These are phyloP conservation scores for Drosophila serrata DNA, from an alignment of 1,140 invertebrate species.

Conservation along the genomic window DNA sequence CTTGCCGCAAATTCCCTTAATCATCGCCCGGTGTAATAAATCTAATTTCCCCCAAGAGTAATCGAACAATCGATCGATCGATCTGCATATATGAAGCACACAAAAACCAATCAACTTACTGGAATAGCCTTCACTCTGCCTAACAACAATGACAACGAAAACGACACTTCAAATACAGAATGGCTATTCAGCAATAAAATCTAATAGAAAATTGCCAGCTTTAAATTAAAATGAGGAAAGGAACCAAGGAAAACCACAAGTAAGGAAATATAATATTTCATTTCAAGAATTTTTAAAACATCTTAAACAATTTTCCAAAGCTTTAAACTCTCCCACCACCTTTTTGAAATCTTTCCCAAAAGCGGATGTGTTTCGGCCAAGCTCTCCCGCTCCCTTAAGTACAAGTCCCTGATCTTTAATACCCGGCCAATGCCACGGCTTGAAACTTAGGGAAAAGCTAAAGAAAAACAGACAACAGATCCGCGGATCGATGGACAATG, in stretches of 20 bases:
- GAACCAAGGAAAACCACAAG: no score
- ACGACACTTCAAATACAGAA: neutral
- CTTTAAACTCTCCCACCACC: no score
- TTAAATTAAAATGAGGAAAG: neutral
- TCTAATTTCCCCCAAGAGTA: constrained; percentile 61
- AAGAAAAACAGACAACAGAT: constrained; percentile 38
- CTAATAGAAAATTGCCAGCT: neutral
- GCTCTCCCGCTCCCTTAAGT: neutral
- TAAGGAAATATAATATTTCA: no score
- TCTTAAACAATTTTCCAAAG: no score
- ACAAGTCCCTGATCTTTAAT: constrained; percentile 37
- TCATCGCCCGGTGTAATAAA: constrained; percentile 64
- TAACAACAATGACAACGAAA: neutral
- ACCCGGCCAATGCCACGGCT: constrained; percentile 36
- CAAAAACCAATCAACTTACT: constrained; percentile 37
- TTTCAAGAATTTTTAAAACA: no score
- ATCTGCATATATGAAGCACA: constrained; percentile 3
- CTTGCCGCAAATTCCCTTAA: constrained; percentile 65
- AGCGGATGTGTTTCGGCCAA: constrained; percentile 1
- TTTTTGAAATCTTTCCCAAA: neutral
- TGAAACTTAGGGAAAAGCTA: constrained; percentile 10
- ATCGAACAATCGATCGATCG: constrained; percentile 41
- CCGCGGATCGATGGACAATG: constrained; percentile 31
- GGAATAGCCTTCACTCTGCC: constrained; percentile 22
- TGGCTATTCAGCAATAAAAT: neutral